Conservation (phyloP, 2,797 vertebrate genomes). For the Zalophus californianus region DNA sequence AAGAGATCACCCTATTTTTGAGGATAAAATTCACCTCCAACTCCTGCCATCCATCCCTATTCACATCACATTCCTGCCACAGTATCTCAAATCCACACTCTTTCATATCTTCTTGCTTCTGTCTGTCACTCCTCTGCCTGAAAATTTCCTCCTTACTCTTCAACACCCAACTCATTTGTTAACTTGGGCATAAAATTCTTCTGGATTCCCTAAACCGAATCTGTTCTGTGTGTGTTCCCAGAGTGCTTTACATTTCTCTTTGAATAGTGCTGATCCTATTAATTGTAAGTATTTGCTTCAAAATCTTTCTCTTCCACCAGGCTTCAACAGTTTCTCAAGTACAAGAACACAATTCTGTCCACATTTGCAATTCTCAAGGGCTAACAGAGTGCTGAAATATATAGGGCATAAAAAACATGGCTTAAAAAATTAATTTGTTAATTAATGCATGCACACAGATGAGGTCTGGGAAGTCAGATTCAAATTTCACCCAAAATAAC, state of each 20-base stretch:
- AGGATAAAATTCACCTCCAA: neutral
- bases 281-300: slow-evolving; percentile 9
- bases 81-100: neutral
- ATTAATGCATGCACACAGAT: slow-evolving; percentile 2
- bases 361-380: neutral
- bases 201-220: neutral
- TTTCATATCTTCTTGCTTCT: neutral
- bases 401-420: neutral
- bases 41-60: no score
- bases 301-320: neutral
- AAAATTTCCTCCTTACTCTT: slow-evolving; percentile 20
- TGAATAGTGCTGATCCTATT: neutral
- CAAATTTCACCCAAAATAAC: slow-evolving; percentile 10
- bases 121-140: neutral
- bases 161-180: neutral
- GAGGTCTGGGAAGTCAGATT: neutral
- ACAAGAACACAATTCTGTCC: neutral
- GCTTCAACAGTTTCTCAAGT: neutral
- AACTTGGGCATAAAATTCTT: neutral
- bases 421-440: slow-evolving; percentile 40
- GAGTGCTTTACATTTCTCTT: neutral
- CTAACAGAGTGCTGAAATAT: neutral
- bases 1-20: neutral
- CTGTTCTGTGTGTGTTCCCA: neutral
- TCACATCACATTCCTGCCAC: neutral